Base-by-base conservation (phyloP, 2,797 vertebrate genomes). In the Phrynocephalus forsythii region DNA sequence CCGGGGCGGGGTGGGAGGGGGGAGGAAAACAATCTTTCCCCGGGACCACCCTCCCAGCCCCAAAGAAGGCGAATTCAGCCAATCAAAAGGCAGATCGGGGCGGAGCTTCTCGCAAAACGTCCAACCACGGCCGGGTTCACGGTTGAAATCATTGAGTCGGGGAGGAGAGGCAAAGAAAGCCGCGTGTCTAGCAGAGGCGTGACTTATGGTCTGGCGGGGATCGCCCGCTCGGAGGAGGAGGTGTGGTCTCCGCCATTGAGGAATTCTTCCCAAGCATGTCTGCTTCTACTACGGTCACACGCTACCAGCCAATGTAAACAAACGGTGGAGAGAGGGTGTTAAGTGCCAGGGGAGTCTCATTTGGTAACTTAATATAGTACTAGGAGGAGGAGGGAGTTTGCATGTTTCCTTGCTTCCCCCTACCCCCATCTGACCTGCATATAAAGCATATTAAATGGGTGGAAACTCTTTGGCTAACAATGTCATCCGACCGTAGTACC, bases 201-300 rank as follows among this genome's bases (percentile, higher is more conserved):
- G 86, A 1, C n/a, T 9, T n/a, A 0, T 0, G 0, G 20, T 0
- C 1, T 9, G 1, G 5, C 3, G 0, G 11, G 85, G 79, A 3
- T 84, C 76, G 83, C 90, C 91, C 80, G 52, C 84, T 10, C 26
- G 24, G 0, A 6, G 0, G 11, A 0, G 4, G 91, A 90, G 96
- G 95, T 88, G 93, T 77, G 89, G 87, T 72, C 90, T 94, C 95
- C 97, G 97, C 97, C 97, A 98, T 98, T 97, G 97, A 94, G 90
- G 90, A 95, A 87, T 92, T 67, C 44, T 48, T 0, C 44, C 1
- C 1, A 1, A 6, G 93, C 95, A 95, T 95, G 95, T 95, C 93
- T 26, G 60, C 77, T 86, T 87, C 11, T 48, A 94, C 94, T 6
- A 66, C 66, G 0, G 69, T 73, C 85, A 7, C 81, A 73, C 73